phyloP scores from a whole-genome alignment of 2,888 invertebrate species.

The Xanthorhoe spadicearia region DNA sequence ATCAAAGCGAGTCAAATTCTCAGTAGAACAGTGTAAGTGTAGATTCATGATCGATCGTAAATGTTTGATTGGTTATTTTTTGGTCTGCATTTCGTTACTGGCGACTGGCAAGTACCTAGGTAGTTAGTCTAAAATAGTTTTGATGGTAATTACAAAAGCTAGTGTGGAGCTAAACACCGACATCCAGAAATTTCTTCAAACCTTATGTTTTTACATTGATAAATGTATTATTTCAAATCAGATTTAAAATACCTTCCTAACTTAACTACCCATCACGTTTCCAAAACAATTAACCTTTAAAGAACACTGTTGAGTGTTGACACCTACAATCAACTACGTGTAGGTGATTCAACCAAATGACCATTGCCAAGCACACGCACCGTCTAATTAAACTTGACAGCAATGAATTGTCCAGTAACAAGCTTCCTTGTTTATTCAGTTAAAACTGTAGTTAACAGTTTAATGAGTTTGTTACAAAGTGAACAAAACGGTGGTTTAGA shows the following conservation, averaged over 20 bases:
- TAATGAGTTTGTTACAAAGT: conserved; percentile 55
- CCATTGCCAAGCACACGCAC: conserved; percentile 35
- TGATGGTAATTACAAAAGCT: no score
- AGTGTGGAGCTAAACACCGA: no score
- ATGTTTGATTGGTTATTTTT: neutral
- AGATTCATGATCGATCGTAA: neutral
- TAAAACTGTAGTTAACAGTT: conserved; percentile 50
- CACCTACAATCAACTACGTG: neutral
- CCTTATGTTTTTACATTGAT: no score
- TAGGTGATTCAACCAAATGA: conserved; percentile 6
- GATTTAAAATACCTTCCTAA: no score
- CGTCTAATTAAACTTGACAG: conserved; percentile 68
- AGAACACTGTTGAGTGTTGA: neutral
- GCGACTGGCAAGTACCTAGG: neutral
- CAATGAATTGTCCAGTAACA: conserved; percentile 63
- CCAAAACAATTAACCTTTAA: no score
- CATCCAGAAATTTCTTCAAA: no score
- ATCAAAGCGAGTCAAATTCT: conserved; percentile 33
- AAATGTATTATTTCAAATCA: no score
- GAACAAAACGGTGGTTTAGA: conserved; percentile 48
- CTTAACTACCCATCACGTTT: no score
- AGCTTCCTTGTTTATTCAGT: conserved; percentile 68
- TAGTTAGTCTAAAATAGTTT: no score
- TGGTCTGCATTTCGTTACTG: neutral
- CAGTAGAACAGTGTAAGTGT: conserved; percentile 20